phyloP scores from a whole-genome alignment of 2,888 invertebrate species.

The Tipula unca region DNA sequence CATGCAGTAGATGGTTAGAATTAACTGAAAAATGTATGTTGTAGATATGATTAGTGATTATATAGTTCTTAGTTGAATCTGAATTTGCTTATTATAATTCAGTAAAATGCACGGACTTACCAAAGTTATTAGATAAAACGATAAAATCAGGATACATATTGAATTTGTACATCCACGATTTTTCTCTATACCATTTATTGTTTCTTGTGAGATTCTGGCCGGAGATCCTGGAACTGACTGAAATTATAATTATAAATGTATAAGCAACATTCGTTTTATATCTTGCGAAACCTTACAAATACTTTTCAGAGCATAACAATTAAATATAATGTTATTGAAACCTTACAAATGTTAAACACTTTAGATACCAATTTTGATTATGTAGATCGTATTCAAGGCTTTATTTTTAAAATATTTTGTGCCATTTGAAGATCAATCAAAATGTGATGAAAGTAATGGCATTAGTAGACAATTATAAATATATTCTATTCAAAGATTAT shows the following conservation, averaged over 20 bases:
- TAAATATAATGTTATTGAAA: not conserved
- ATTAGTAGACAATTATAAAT: too few relatives aligned
- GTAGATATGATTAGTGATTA: not conserved
- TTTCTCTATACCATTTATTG: constrained; percentile 24
- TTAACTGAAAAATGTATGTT: constrained; percentile 30
- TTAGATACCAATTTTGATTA: too few relatives aligned
- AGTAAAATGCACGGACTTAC: constrained; percentile 40
- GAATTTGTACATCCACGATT: constrained; percentile 47
- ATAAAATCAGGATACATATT: constrained; percentile 46
- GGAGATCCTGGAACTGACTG: not conserved
- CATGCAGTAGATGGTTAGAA: constrained; percentile 41
- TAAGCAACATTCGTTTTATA: not conserved
- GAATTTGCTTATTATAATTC: too few relatives aligned
- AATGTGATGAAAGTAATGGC: too few relatives aligned
- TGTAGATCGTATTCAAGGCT: too few relatives aligned
- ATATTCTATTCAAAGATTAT: too few relatives aligned
- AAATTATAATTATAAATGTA: not conserved
- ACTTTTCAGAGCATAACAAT: not conserved
- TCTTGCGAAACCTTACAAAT: not conserved
- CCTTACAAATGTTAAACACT: not conserved
- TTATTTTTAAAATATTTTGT: too few relatives aligned
- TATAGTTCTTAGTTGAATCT: not conserved
- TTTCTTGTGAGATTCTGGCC: not conserved
- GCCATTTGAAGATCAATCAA: too few relatives aligned
- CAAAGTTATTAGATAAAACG: constrained; percentile 46